Base-by-base conservation (phyloP, 2,888 invertebrate genomes). In the Brachyopa scutellaris region DNA sequence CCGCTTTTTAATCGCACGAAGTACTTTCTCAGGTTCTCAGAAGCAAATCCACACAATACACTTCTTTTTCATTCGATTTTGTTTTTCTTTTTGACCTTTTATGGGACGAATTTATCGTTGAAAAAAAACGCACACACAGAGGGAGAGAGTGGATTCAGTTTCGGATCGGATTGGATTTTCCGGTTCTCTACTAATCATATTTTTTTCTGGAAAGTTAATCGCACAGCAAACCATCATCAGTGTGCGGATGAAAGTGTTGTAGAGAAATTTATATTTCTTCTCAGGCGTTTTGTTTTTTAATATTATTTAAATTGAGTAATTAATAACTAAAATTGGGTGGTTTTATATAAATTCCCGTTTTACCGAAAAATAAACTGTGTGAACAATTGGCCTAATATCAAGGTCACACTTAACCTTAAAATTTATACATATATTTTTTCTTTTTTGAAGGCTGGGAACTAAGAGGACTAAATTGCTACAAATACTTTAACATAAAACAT, bases 401-500 rank as follows among this genome's bases (percentile, higher is more conserved):
- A 51, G 51, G 47, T 13, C 26, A 47, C 11, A 2, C 7, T 15
- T 15, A 38, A 38, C 38, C 38, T 38, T 38, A 7, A 4, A 29
- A 55, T 23, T 57, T 17, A 17, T 21, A 17, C 17, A 2, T 11
- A 23, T 38, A 15, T 23, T 47, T 3, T 85, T 78, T 85, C 86
- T 90, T 91, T 87, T 88, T 94, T 94, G 61, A 94, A 97, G 97
- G 97, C 88, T 97, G 97, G 97, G 97, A 97, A 91, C 92, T 97
- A 87, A 94, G 94, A 91, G 97, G 97, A 88, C 94, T 97, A 88
- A 94, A 97, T 91, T 97, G 97, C 92, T 97, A 97, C 92, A 97
- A 96, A 93, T 97, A 96, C 92, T 97, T 97, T 92, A 96, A 96
- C 91, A 97, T 97, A 90, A 95, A 95, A 91, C 97, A 97, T 92